A percentile compares a stretch with the other conserved stretches of the same genome.
Conservation (phyloP, 2,113 vertebrate species). For the Pomatostomus ruficeps region DNA sequence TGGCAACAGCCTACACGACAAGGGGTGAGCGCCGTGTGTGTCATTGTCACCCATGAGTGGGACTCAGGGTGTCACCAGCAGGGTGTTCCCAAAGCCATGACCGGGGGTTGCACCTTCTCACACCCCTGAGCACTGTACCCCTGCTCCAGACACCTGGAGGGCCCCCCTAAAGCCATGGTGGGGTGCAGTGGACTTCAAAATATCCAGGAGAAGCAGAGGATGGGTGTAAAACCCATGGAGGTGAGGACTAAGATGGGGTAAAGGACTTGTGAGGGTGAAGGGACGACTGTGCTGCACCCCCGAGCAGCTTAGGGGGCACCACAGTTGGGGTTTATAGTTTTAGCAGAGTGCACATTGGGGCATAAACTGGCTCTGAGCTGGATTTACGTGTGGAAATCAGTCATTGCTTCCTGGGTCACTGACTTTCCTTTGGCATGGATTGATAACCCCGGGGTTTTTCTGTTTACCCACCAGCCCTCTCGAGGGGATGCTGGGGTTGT, state of each 20-base stretch:
- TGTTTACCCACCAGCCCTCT: background rate
- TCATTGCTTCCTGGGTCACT: background rate
- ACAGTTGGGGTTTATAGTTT: background rate
- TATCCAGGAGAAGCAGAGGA: background rate
- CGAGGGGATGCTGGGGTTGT: background rate
- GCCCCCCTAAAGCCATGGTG: background rate
- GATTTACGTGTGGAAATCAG: background rate
- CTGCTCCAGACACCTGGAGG: background rate
- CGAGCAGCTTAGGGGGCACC: background rate
- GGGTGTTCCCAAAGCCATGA: background rate
- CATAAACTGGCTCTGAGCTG: background rate
- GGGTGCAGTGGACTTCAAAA: background rate
- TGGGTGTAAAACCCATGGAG: rapidly evolving
- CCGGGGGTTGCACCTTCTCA: background rate
- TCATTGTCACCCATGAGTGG: rapidly evolving
- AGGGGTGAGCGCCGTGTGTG: rapidly evolving
- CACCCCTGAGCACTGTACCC: rapidly evolving
- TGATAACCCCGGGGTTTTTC: rapidly evolving
- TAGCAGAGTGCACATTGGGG: rapidly evolving
- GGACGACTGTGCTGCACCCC: rapidly evolving
- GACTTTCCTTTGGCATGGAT: background rate
- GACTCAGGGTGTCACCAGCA: background rate
- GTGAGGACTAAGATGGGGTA: background rate
- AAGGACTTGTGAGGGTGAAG: background rate
- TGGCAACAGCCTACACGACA: background rate